Evolutionary conservation across 2,113 vertebrate species (phyloP), one percentile per base, ranked within the genome.

Genomic region (Empidonax traillii): DNA sequence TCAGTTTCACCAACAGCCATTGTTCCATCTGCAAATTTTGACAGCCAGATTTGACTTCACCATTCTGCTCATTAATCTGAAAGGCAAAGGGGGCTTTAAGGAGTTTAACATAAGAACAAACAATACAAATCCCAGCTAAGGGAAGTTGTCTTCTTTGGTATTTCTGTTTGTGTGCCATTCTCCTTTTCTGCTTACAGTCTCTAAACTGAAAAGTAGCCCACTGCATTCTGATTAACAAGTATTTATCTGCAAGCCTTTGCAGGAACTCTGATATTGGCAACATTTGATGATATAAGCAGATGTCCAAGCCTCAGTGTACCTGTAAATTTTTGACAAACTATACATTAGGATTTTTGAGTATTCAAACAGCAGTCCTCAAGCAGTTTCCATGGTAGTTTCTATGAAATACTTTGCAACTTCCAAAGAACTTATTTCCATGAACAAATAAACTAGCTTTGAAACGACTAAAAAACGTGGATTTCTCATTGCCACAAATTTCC

Each of bases 361-460:
- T 52, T 93, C 63, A 47, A 94, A 92, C 89, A 90, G 81, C 85
- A 92, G 72, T 53, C 43, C 68, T 85, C 63, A 51, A 87, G 61
- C 28, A 87, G 77, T 93, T 92, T 80, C 82, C 91, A 92, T n/a
- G 31, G 80, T 18, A 76, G 47, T 56, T 89, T 92, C 83, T 91
- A 81, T 39, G n/a, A 96, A 96, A 90, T 41, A 47, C 52, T 88
- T 71, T 90, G 71, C 46, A 92, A 94, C 69, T 85, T 96, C 92
- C 93, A 93, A 83, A 68, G 87, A 93, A 96, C 94, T 55, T 83
- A 94, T 74, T 93, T 93, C 85, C 25, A 4, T 79, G 84, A 86
- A 94, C 72, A 96, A 95, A 85, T 95, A 94, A 83, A 78, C 46
- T 84, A 93, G 44, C 44, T 94, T 93, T 86, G 68, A 93, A 69